Evolutionary conservation across 2,888 invertebrate species (phyloP).

Genomic region (Heliconius aoede): DNA sequence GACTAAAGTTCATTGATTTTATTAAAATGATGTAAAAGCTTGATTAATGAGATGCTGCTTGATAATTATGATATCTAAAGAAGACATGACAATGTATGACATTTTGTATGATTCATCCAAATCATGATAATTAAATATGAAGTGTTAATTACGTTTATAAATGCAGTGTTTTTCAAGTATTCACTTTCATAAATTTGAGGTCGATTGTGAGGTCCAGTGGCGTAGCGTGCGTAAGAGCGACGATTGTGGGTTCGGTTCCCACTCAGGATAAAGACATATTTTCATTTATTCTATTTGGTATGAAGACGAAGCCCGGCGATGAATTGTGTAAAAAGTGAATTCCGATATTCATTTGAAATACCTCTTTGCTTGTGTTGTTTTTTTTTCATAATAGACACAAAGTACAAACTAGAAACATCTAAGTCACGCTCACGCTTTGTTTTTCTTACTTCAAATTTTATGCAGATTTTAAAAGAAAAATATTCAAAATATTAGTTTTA

Average conservation of each 20-base stretch:
- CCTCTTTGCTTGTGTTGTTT: too few species aligned
- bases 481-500: not conserved
- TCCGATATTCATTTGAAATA: not conserved
- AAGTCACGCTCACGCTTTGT: too few species aligned
- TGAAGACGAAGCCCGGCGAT: not conserved
- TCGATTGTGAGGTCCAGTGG: not conserved
- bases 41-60: too few species aligned
- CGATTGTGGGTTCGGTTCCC: not conserved
- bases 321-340: too few species aligned
- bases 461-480: not conserved
- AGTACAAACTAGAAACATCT: too few species aligned
- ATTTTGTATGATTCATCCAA: slow-evolving; percentile 14
- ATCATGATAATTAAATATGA: not conserved
- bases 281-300: too few species aligned
- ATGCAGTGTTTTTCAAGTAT: slow-evolving; percentile 1
- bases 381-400: too few species aligned
- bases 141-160: not conserved
- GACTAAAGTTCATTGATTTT: not conserved
- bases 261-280: not conserved
- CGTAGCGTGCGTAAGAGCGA: too few species aligned
- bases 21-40: not conserved
- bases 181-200: too few species aligned
- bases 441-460: too few species aligned
- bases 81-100: slow-evolving; percentile 15
- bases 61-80: not conserved